These are phyloP conservation scores for Eumeta japonica DNA, from an alignment of 1,140 invertebrate species.

Conservation along the genomic window DNA sequence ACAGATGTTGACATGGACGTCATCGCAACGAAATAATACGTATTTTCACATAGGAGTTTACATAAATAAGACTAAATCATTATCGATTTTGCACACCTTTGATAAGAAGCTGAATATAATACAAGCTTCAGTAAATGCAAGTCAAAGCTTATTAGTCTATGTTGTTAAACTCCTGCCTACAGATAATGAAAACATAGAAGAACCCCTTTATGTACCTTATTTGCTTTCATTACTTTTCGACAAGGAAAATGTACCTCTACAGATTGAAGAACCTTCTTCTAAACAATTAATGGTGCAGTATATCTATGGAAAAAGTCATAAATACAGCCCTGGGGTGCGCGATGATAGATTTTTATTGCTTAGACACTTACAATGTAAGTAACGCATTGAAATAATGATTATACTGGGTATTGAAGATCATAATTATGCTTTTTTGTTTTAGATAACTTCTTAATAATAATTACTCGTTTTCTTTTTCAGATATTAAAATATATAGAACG, in stretches of 20 bases:
- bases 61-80: slow-evolving; percentile 56
- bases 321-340: slow-evolving; percentile 58
- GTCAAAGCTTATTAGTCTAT: slow-evolving; percentile 65
- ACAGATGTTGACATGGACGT: slow-evolving; percentile 66
- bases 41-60: slow-evolving; percentile 56
- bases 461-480: slow-evolving; percentile 16
- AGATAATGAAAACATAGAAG: slow-evolving; percentile 22
- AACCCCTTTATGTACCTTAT: slow-evolving; percentile 57
- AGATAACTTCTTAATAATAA: background rate
- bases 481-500: slow-evolving; percentile 46
- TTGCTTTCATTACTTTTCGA: slow-evolving; percentile 62
- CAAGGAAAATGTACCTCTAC: slow-evolving; percentile 49
- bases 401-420: background rate
- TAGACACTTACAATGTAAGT: slow-evolving; percentile 78
- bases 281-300: slow-evolving; percentile 78
- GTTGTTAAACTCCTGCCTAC: slow-evolving; percentile 56
- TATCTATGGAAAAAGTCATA: slow-evolving; percentile 69
- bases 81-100: slow-evolving; percentile 65
- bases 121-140: slow-evolving; percentile 75
- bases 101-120: slow-evolving; percentile 65
- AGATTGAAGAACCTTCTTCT: slow-evolving; percentile 55
- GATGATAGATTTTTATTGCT: slow-evolving; percentile 72
- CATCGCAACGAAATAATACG: slow-evolving; percentile 42
- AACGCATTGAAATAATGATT: background rate
- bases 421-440: slow-evolving; percentile 5